phyloP scores from a whole-genome alignment of 2,113 vertebrate species.

The Pomatorhinus ruficollis region DNA sequence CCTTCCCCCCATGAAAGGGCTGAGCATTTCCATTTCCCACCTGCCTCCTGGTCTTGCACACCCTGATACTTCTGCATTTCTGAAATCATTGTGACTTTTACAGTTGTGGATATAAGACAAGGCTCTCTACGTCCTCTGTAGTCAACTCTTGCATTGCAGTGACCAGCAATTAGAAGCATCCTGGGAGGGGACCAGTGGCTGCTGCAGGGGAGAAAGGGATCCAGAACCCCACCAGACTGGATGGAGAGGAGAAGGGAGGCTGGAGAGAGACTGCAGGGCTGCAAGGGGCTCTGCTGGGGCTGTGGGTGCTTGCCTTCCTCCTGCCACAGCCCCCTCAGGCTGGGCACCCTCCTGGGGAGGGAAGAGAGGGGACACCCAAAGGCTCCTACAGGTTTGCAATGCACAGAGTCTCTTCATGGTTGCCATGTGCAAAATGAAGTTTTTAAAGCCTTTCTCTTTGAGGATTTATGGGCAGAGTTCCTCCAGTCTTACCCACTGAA shows the following conservation, averaged over 20 bases:
- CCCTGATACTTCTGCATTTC: background rate
- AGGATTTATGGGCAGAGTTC: background rate
- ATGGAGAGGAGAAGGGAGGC: background rate
- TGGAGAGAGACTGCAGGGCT: background rate
- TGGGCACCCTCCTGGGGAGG: background rate
- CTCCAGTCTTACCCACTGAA: background rate
- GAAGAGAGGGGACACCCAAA: background rate
- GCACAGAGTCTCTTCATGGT: background rate
- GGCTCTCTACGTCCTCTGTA: background rate
- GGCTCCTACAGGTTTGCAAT: background rate
- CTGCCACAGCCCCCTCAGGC: background rate
- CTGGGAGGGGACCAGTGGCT: background rate
- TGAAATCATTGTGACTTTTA: background rate
- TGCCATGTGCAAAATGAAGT: background rate
- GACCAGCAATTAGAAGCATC: background rate
- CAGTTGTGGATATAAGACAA: rapidly evolving
- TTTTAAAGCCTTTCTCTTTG: background rate
- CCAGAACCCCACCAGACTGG: background rate
- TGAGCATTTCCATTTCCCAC: background rate
- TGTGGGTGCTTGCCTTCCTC: background rate
- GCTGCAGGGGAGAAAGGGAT: background rate
- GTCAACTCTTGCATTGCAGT: background rate
- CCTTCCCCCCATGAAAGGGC: background rate
- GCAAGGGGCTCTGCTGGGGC: background rate
- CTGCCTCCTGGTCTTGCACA: background rate